phyloP scores from a whole-genome alignment of 2,888 invertebrate genomes.

The Drosophila prolongata region DNA sequence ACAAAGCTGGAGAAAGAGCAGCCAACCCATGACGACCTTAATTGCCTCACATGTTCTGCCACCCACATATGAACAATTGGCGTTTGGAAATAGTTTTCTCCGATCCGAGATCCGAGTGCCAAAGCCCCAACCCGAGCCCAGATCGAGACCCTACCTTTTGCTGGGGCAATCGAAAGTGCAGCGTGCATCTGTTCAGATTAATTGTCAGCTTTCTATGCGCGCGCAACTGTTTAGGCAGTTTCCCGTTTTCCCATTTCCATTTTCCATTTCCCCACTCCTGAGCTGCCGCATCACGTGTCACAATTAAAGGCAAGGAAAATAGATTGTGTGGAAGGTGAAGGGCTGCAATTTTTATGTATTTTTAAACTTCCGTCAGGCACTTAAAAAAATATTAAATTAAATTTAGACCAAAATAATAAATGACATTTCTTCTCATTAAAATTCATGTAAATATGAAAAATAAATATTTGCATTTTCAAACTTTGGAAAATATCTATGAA shows the following conservation, averaged over 20 bases:
- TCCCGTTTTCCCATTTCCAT: slow-evolving; percentile 40
- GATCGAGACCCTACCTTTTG: slow-evolving; percentile 34
- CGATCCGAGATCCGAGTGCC: slow-evolving; percentile 30
- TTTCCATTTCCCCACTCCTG: slow-evolving; percentile 24
- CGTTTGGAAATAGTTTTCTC: slow-evolving; percentile 62
- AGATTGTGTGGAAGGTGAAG: slow-evolving; percentile 58
- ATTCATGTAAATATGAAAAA: no score
- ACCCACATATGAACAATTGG: slow-evolving; percentile 47
- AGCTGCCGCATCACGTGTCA: slow-evolving; percentile 60
- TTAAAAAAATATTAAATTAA: background rate
- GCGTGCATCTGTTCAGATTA: slow-evolving; percentile 64
- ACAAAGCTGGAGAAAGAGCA: slow-evolving; percentile 29
- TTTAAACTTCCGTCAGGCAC: slow-evolving; percentile 46
- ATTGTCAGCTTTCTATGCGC: slow-evolving; percentile 66
- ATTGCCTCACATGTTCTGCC: slow-evolving; percentile 64
- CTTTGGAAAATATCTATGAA: no score
- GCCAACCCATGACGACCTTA: slow-evolving; percentile 51
- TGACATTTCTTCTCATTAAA: no score
- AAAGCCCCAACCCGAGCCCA: slow-evolving; percentile 33
- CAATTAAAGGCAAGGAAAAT: slow-evolving; percentile 62
- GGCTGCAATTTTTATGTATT: slow-evolving; percentile 53
- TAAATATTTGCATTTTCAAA: no score
- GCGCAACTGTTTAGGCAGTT: slow-evolving; percentile 61
- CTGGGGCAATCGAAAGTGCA: slow-evolving; percentile 52
- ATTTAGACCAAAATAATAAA: no score